Conservation (phyloP, 2,797 vertebrate species). For the Microctenopoma stevenorrisi region DNA sequence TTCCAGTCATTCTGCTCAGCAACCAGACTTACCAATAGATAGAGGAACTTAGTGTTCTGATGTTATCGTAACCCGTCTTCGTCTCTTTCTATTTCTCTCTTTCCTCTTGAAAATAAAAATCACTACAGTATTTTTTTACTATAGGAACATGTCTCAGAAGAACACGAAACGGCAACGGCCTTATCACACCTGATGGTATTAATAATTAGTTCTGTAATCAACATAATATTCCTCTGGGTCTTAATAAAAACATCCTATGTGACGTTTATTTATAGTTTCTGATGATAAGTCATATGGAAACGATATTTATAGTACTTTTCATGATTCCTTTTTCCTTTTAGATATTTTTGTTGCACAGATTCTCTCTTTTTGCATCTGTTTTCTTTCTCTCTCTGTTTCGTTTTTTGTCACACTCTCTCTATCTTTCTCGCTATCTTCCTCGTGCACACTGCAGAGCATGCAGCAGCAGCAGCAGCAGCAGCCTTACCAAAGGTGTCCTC, state of each 20-base stretch:
- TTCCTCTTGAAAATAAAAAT: slow-evolving; percentile 26
- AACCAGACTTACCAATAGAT: slow-evolving; percentile 39
- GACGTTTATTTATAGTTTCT: neutral
- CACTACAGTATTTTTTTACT: slow-evolving; percentile 10
- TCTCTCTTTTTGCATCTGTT: neutral
- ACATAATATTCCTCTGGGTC: slow-evolving; percentile 3
- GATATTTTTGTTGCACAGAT: neutral
- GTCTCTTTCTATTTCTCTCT: slow-evolving; percentile 40
- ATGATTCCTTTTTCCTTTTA: neutral
- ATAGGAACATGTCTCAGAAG: neutral
- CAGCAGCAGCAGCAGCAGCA: neutral
- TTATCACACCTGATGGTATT: neutral
- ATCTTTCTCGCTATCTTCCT: neutral
- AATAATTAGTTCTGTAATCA: slow-evolving; percentile 27
- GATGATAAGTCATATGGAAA: neutral
- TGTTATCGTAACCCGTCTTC: slow-evolving; percentile 59
- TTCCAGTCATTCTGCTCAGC: slow-evolving; percentile 68
- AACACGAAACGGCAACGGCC: neutral
- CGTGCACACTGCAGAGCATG: slow-evolving; percentile 32
- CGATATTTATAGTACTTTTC: neutral
- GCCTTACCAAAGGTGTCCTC: slow-evolving; percentile 46
- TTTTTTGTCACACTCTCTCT: slow-evolving; percentile 12
- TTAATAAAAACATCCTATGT: neutral
- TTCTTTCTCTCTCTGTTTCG: slow-evolving; percentile 36
- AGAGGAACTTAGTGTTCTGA: slow-evolving; percentile 50